Base-by-base conservation (phyloP, 2,113 vertebrate genomes). In the Chitala chitala region DNA sequence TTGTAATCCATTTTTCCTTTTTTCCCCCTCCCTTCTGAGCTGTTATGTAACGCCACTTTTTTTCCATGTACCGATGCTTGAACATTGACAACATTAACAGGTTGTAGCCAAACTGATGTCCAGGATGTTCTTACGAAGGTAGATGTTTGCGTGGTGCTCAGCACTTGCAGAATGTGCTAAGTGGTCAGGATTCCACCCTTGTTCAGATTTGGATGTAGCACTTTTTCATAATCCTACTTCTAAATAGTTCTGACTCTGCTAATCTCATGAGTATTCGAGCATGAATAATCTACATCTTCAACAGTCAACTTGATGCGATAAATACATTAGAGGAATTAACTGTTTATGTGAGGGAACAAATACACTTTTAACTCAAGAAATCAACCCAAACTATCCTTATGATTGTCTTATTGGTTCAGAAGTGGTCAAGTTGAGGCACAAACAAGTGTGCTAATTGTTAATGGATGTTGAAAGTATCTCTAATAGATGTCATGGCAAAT, bases 381-480 rank as follows among this genome's bases (percentile, higher is more conserved):
- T 68, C 48, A 65, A 54, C 53, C 26, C 38, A 51, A 36, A 15
- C 5, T 33, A 33, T 69, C 61, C 64, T 63, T 78, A 73, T 77
- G 76, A 72, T 29, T 72, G 68, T 80, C 78, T 84, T 72, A 36
- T 70, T 73, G 70, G 86, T 75, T 82, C 63, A 22, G n/a, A n/a
- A n/a, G n/a, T n/a, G n/a, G n/a, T n/a, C 85, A 80, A 77, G 83
- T 84, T 83, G 85, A 83, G 78, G 78, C 78, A 84, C 69, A 79
- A 77, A 82, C 82, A 59, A 83, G 79, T 81, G 73, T 77, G 73
- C 59, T 77, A 78, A 50, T 84, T 82, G 82, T 71, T 76, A 79
- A 82, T 84, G 78, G 82, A 82, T 69, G 73, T 29, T 72, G 77
- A 76, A 83, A 77, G 74, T 77, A 78, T 78, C 75, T 73, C 76